Percentiles rank a stretch among this genome's conserved stretches.
Evolutionary conservation across 1,140 invertebrate genomes (phyloP).

Genomic region (Heliothis subflexa): DNA sequence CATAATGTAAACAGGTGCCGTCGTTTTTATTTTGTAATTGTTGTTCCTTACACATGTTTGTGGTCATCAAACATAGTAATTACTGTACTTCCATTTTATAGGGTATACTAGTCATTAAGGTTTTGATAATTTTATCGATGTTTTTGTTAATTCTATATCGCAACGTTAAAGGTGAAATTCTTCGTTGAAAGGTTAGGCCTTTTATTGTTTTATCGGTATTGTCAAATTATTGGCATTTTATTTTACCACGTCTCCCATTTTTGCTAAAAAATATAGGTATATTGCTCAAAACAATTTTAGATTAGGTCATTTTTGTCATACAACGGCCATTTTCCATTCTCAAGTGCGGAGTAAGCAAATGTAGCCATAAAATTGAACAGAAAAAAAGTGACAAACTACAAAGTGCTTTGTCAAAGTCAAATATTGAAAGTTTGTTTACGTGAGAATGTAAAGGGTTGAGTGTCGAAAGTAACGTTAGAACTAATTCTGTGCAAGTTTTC

Average conservation of each 20-base stretch:
- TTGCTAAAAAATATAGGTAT: background rate
- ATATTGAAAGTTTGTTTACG: slow-evolving; percentile 15
- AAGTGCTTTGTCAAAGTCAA: slow-evolving; percentile 40
- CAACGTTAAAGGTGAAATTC: slow-evolving; percentile 10
- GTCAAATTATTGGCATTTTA: slow-evolving; percentile 7
- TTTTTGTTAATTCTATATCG: background rate
- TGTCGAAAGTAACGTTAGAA: slow-evolving; percentile 58
- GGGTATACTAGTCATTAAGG: background rate
- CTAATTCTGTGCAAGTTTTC: slow-evolving; percentile 54
- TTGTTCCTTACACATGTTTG: background rate
- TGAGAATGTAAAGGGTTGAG: slow-evolving; percentile 56
- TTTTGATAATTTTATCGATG: slow-evolving; percentile 14
- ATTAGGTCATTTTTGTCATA: background rate
- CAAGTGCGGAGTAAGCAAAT: background rate
- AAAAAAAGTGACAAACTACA: background rate
- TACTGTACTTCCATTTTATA: slow-evolving; percentile 1
- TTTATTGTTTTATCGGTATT: slow-evolving; percentile 16
- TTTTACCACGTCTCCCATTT: background rate
- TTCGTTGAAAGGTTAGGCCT: slow-evolving; percentile 18
- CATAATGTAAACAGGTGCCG: background rate
- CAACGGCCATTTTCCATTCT: background rate
- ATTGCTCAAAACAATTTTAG: background rate
- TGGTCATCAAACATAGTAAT: slow-evolving; percentile 3
- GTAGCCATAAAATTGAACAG: too few species aligned
- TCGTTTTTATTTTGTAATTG: slow-evolving; percentile 44